phyloP scores from a whole-genome alignment of 2,113 vertebrate species.

The Erythrolamprus reginae region DNA sequence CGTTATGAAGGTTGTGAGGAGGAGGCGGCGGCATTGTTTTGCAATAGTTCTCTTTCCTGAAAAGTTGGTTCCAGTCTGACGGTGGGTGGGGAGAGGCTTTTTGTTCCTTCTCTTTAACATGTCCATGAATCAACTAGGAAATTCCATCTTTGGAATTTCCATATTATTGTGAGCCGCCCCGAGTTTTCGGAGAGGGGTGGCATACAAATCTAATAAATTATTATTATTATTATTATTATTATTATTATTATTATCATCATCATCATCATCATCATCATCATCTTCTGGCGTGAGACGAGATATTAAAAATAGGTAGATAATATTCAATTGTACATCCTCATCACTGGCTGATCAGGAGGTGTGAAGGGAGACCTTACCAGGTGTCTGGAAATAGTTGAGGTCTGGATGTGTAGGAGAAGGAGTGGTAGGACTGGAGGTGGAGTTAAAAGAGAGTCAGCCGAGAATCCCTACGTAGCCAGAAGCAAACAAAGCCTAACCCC shows the following conservation, averaged over 20 bases:
- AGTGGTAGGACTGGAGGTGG: background rate
- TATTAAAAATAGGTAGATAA: background rate
- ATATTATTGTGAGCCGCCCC: no score
- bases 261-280: no score
- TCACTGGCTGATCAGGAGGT: background rate
- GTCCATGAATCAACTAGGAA: background rate
- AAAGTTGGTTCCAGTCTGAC: background rate
- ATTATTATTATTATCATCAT: no score
- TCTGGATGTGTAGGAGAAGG: background rate
- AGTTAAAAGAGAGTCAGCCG: background rate
- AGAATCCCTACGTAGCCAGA: background rate
- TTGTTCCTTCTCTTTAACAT: background rate
- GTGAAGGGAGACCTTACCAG: background rate
- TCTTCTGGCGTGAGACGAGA: background rate
- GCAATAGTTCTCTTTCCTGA: background rate
- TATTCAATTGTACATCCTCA: background rate
- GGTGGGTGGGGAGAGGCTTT: background rate
- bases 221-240: no score
- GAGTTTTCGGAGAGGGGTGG: no score
- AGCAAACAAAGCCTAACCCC: background rate
- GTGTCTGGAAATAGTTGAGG: background rate
- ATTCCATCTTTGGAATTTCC: no score
- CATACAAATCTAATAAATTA: no score
- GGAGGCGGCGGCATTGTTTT: background rate
- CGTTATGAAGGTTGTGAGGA: background rate